Evolutionary conservation across 2,113 vertebrate species (phyloP).

Genomic region (Rhabdomys dilectus): DNA sequence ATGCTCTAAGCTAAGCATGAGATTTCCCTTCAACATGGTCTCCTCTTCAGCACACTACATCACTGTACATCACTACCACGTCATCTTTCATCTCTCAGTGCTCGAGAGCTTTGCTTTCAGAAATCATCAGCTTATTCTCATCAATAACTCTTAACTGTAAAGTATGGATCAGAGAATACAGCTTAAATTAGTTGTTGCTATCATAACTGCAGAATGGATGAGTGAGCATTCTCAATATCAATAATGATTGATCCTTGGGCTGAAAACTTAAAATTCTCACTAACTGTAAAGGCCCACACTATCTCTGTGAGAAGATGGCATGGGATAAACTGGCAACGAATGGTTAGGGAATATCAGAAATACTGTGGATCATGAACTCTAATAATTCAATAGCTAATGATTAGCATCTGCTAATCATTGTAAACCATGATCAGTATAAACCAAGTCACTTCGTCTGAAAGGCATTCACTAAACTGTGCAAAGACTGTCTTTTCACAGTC

Average conservation of each 20-base stretch:
- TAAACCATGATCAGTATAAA: not conserved
- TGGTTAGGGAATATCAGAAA: not conserved
- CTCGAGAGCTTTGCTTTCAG: not conserved
- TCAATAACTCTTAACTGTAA: not conserved
- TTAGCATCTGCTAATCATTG: not conserved
- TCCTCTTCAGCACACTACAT: not conserved
- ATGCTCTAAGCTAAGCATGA: not conserved
- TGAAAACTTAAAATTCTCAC: slow-evolving; percentile 30
- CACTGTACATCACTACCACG: not conserved
- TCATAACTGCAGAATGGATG: not conserved
- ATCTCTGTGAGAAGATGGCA: not conserved
- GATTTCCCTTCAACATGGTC: not conserved
- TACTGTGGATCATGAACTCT: not conserved
- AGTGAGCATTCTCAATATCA: not conserved
- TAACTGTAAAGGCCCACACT: not conserved
- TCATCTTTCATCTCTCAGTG: not conserved
- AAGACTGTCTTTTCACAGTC: not conserved
- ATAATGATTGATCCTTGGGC: not conserved
- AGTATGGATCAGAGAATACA: not conserved
- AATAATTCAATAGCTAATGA: not conserved
- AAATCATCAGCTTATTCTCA: not conserved
- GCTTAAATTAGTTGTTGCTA: not conserved
- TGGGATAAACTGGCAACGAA: not conserved
- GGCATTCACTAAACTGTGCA: not conserved
- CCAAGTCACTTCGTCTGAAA: not conserved